Evolutionary conservation across 2,888 invertebrate genomes (phyloP), one percentile per base, ranked within the genome.

Genomic region (Gastracanthus pulcherrimus): DNA sequence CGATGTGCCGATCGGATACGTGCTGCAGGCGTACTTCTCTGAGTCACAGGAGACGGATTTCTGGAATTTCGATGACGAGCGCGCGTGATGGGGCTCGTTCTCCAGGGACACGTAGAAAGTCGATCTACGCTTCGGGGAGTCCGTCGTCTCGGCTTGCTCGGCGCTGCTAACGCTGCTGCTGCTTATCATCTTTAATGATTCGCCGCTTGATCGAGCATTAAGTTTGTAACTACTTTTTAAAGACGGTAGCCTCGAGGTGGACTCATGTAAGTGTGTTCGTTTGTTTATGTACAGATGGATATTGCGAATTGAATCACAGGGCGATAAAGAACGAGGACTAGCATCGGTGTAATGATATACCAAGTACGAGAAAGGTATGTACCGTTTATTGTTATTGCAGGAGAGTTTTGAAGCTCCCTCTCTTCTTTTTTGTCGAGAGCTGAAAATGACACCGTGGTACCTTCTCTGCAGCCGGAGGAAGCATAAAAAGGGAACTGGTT

Each of bases 51-150:
- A 84, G 3, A 82, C 69, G 0, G 87, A 86, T 72, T 90, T 91
- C 0, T 84, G 84, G 1, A 88, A 48, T 69, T 87, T 89, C 6
- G 80, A 13, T 7, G 84, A 69, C n/a, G n/a, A n/a, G n/a, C n/a
- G n/a, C n/a, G n/a, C n/a, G 55, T 64, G 34, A 0, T 87, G 88
- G 2, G 89, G 88, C 0, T 79, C 66, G 38, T 13, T 64, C 81
- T 94, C 94, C 85, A 96, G 92, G 84, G 96, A 94, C 84, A 96
- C 95, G 92, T 96, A 96, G 92, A 96, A 96, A 84, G 95, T 95
- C 69, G 96, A 96, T 83, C 96, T 93, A 82, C 96, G 84, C 84
- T 91, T 91, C 36, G 91, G 91, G 62, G 81, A 74, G 36, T 75
- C 78, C n/a, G n/a, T n/a, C n/a, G n/a, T n/a, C 45, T 80, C 82